Evolutionary conservation across 1,140 invertebrate genomes (phyloP).

Genomic region (Pseudomyrmex pallidus): DNA sequence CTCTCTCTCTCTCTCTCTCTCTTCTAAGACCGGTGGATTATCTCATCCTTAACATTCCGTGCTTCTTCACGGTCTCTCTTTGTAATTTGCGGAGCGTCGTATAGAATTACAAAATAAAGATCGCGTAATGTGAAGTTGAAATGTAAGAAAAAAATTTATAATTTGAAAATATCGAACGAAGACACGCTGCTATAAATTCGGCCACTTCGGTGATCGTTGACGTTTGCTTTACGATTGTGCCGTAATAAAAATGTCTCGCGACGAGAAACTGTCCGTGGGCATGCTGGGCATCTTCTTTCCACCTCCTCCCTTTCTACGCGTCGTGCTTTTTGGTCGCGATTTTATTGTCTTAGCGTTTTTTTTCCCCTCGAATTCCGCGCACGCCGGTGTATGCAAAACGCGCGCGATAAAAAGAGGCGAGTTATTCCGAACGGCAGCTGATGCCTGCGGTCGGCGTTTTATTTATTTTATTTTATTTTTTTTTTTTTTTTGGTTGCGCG

Average conservation of each 20-base stretch:
- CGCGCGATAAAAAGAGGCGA: slow-evolving; percentile 31
- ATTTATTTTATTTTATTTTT: neutral
- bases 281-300: neutral
- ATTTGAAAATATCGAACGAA: neutral
- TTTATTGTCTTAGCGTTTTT: slow-evolving; percentile 48
- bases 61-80: too few relatives aligned
- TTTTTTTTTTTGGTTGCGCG: too few relatives aligned
- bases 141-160: too few relatives aligned
- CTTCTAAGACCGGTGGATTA: too few relatives aligned
- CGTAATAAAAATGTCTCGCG: slow-evolving; percentile 66
- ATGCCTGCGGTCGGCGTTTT: slow-evolving; percentile 27
- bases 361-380: slow-evolving; percentile 11
- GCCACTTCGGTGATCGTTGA: slow-evolving; percentile 59
- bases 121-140: too few relatives aligned
- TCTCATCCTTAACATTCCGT: too few relatives aligned
- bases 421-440: slow-evolving; percentile 31
- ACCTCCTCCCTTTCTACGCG: neutral
- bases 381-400: slow-evolving; percentile 31
- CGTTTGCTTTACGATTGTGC: slow-evolving; percentile 67
- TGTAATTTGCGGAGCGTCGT: too few relatives aligned
- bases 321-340: slow-evolving; percentile 45
- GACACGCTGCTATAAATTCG: slow-evolving; percentile 63
- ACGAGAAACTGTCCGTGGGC: slow-evolving; percentile 22
- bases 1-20: too few relatives aligned
- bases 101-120: too few relatives aligned